A percentile compares a stretch with the other conserved stretches of the same genome.
phyloP scores from a whole-genome alignment of 2,113 vertebrate genomes.

The Equus przewalskii region DNA sequence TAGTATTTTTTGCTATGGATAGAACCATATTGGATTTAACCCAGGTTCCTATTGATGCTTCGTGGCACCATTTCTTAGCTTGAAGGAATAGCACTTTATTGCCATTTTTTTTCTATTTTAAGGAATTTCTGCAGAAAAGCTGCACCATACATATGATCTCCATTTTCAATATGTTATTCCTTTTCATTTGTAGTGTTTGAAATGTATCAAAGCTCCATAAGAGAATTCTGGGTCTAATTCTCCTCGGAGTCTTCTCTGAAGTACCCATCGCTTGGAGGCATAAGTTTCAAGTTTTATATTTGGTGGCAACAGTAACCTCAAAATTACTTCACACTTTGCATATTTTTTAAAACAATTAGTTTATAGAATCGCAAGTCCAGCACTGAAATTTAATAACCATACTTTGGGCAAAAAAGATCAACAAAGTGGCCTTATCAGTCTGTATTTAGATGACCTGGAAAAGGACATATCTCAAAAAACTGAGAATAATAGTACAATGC shows the following conservation, averaged over 20 bases:
- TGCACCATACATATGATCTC: conserved; percentile 81
- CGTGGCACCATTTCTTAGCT: conserved; percentile 62
- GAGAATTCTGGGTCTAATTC: conserved; percentile 76
- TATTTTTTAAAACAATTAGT: conserved; percentile 55
- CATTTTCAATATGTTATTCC: conserved; percentile 74
- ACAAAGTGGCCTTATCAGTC: background rate
- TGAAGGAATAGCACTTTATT: conserved; percentile 73
- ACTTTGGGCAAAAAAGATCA: background rate
- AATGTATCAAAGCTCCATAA: conserved; percentile 71
- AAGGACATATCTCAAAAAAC: background rate
- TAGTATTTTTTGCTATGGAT: conserved; percentile 54
- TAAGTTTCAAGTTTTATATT: conserved; percentile 65
- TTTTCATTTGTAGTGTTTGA: conserved; percentile 80
- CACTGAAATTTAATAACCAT: conserved; percentile 2
- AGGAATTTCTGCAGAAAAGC: conserved; percentile 72
- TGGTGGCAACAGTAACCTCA: conserved; percentile 22
- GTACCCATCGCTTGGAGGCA: conserved; percentile 63
- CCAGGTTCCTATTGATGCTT: conserved; percentile 53
- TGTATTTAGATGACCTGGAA: conserved; percentile 47
- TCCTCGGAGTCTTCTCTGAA: conserved; percentile 71
- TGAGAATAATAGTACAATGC: background rate
- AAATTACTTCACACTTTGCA: conserved; percentile 56
- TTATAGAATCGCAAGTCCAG: background rate
- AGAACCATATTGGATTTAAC: conserved; percentile 66
- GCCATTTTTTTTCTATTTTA: conserved; percentile 65